These are phyloP conservation scores for Elachura formosa DNA, from an alignment of 2,113 vertebrate genomes.

Conservation along the genomic window DNA sequence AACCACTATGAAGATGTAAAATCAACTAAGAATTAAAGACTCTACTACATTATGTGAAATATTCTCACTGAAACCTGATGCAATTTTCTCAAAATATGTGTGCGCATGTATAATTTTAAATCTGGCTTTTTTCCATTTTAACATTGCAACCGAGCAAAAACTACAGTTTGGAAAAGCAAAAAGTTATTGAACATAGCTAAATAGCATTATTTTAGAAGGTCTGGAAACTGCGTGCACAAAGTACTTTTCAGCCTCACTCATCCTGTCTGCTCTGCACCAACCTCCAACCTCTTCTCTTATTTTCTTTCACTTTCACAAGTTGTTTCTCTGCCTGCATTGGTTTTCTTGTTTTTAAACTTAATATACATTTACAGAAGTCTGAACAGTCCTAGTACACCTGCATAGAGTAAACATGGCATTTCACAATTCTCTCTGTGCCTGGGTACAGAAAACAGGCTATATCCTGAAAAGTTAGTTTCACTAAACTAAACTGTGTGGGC, in stretches of 20 bases:
- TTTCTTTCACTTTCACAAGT: neutral
- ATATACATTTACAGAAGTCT: slow-evolving; percentile 29
- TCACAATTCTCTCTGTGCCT: neutral
- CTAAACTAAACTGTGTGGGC: neutral
- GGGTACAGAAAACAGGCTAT: neutral
- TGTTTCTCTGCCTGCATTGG: neutral
- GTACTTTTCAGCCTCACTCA: neutral
- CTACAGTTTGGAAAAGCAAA: neutral
- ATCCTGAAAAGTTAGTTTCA: slow-evolving; percentile 11
- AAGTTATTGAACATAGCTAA: neutral
- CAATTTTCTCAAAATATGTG: neutral
- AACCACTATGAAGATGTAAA: neutral
- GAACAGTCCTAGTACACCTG: neutral
- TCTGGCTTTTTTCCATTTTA: neutral
- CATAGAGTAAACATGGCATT: slow-evolving; percentile 4
- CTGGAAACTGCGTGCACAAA: neutral
- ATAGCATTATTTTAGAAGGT: neutral
- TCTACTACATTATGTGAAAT: neutral
- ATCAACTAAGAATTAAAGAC: neutral
- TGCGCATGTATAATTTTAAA: neutral
- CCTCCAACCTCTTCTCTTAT: neutral
- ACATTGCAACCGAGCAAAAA: neutral
- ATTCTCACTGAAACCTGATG: neutral
- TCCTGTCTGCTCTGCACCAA: neutral
- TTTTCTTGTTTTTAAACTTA: slow-evolving; percentile 28